Percentiles rank a stretch among this genome's conserved stretches.
These are phyloP conservation scores for Huso huso DNA, from an alignment of 2,797 vertebrate genomes.

Conservation along the genomic window DNA sequence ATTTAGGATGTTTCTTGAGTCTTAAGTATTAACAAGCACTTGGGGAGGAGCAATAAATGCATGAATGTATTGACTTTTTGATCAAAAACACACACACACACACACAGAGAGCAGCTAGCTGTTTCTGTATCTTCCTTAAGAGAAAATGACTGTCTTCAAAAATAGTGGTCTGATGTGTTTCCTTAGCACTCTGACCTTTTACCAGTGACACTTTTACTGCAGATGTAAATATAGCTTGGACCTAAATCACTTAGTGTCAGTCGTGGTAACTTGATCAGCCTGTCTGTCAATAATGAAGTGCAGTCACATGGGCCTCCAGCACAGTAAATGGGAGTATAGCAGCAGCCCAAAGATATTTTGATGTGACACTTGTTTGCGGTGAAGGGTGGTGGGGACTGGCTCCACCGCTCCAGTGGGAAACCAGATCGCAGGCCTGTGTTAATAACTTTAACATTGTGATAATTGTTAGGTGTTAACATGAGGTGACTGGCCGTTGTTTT, in stretches of 20 bases:
- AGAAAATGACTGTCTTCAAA: conserved; percentile 19
- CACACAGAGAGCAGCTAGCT: too few relatives aligned
- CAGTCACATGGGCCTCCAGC: conserved; percentile 45
- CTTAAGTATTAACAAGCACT: too few relatives aligned
- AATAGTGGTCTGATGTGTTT: conserved; percentile 44
- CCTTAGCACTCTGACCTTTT: conserved; percentile 61
- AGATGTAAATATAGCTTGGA: conserved; percentile 64
- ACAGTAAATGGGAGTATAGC: conserved; percentile 32
- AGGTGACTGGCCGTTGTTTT: conserved; percentile 48
- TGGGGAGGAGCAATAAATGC: too few relatives aligned
- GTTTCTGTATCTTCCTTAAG: too few relatives aligned
- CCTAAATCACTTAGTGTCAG: conserved; percentile 51
- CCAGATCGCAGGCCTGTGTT: conserved; percentile 48
- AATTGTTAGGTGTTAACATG: conserved; percentile 64
- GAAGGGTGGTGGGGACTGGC: conserved; percentile 32
- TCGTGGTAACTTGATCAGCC: conserved; percentile 59
- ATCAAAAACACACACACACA: too few relatives aligned
- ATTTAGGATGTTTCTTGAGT: too few relatives aligned
- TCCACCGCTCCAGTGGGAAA: conserved; percentile 39
- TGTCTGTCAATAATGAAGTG: conserved; percentile 45
- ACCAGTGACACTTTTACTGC: conserved; percentile 54
- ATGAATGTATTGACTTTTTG: too few relatives aligned
- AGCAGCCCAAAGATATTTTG: conserved; percentile 49
- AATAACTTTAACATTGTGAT: conserved; percentile 62
- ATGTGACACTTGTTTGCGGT: conserved; percentile 50